Conservation (phyloP, 1,140 invertebrate genomes). For the Drosophila aff. region DNA sequence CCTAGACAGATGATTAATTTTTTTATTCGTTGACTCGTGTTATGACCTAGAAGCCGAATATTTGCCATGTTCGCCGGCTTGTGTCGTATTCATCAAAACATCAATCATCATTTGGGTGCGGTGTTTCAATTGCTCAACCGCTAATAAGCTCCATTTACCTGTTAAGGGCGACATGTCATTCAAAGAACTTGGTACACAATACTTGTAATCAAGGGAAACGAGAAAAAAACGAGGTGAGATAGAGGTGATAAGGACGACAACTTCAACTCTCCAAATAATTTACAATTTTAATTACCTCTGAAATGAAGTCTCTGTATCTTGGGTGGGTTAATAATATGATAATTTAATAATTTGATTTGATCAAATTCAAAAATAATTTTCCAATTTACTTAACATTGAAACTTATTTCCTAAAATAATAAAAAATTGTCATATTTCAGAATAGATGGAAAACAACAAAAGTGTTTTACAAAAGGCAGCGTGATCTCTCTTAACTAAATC, state of each 20-base stretch:
- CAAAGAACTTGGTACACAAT: background rate
- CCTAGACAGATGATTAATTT: background rate
- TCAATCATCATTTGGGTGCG: slow-evolving; percentile 41
- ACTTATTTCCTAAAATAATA: too few species aligned
- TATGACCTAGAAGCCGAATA: slow-evolving; percentile 34
- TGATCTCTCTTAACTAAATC: too few species aligned
- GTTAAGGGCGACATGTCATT: background rate
- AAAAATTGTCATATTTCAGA: too few species aligned
- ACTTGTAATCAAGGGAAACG: background rate
- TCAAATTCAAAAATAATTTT: too few species aligned
- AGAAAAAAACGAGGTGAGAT: background rate
- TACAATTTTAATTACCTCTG: background rate
- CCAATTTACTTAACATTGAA: too few species aligned
- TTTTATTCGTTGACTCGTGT: slow-evolving; percentile 43
- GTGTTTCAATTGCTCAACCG: slow-evolving; percentile 6
- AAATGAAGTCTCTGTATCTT: background rate
- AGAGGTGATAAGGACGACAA: background rate
- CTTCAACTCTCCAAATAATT: too few species aligned
- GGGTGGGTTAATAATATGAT: too few species aligned
- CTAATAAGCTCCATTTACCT: background rate
- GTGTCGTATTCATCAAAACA: slow-evolving; percentile 20
- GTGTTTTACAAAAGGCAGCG: too few species aligned
- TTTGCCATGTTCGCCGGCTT: slow-evolving; percentile 15
- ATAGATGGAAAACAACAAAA: too few species aligned
- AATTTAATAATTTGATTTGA: too few species aligned